These are phyloP conservation scores for Drosophila emarginata DNA, from an alignment of 2,888 invertebrate species.

Conservation along the genomic window DNA sequence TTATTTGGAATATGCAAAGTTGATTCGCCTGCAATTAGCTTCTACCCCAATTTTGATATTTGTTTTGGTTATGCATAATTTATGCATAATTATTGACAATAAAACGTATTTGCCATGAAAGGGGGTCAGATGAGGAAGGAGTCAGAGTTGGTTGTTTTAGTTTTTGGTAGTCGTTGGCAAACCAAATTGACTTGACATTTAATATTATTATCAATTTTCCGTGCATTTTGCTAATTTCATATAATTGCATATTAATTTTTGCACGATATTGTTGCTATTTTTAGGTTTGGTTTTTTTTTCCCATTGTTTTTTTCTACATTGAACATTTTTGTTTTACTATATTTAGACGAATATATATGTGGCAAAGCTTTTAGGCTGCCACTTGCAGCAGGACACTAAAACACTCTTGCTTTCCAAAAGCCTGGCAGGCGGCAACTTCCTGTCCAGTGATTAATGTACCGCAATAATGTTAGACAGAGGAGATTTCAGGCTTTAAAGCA, in stretches of 20 bases:
- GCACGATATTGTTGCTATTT: conserved; percentile 4
- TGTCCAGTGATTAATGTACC: conserved; percentile 68
- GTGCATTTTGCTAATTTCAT: conserved; percentile 63
- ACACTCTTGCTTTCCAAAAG: conserved; percentile 68
- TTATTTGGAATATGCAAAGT: conserved; percentile 2
- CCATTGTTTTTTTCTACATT: neutral
- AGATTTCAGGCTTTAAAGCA: conserved; percentile 59
- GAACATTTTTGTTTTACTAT: conserved; percentile 25
- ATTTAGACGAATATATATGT: conserved; percentile 31
- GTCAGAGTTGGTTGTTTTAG: neutral
- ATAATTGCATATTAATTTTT: conserved; percentile 73
- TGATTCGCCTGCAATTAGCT: conserved; percentile 7
- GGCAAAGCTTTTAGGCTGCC: conserved; percentile 60
- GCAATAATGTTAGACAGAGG: conserved; percentile 61
- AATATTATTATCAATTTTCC: conserved; percentile 69
- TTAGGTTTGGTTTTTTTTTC: too few relatives aligned
- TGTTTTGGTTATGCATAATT: conserved; percentile 61
- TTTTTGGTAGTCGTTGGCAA: conserved; percentile 20
- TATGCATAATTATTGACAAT: conserved; percentile 64
- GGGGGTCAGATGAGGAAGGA: conserved; percentile 17
- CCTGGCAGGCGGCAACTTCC: conserved; percentile 55
- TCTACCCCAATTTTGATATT: conserved; percentile 41
- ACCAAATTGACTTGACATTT: conserved; percentile 66
- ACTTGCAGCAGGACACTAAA: conserved; percentile 58
- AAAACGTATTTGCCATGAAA: conserved; percentile 45